Evolutionary conservation across 92 coral and sea anemone species (phyloP), one percentile per base, ranked within the genome.

Genomic region (Porites divaricata): DNA sequence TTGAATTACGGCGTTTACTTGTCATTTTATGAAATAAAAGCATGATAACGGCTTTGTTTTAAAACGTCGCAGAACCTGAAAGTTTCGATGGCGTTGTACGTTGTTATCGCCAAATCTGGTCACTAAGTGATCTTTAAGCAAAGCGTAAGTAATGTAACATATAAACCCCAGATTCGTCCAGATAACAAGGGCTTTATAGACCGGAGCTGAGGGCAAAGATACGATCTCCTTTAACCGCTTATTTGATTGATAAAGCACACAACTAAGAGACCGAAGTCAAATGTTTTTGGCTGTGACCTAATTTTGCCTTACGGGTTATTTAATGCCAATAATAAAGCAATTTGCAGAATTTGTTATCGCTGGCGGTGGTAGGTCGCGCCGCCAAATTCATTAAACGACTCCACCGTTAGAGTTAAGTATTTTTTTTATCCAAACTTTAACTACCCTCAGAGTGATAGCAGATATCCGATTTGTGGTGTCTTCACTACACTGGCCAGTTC

Each of bases 71-170:
- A 35, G 15, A 53, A 64, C 20, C n/a, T 54, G 85, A 56, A 68
- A 68, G 67, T 80, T 69, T n/a, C 63, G 73, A 22, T 62, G 20
- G n/a, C 28, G 20, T 68, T 17, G 22, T 62, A 51, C 56, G 69
- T 61, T 58, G 85, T 67, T 53, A 69, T 56, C 67, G 53, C 53
- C 85, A 54, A 80, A 23, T 19, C 69, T 80, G 54, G 59, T 56
- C 41, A 76, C 56, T 54, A 80, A 54, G 85, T 80, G 76, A 53
- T 80, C 63, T 41, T 56, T 68, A 69, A 54, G 22, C 56, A 70
- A 57, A 68, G 64, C 84, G 41, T 76, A n/a, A 56, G 85, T 56
- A 80, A 56, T 80, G 76, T 68, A 68, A 26, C 76, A 69, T 76
- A 80, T 68, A 53, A 20, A 2, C n/a, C 56, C 20, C 64, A 54